A percentile compares a stretch with the other conserved stretches of the same genome.
Conservation (phyloP, 2,113 vertebrate genomes). For the Erinaceus europaeus region DNA sequence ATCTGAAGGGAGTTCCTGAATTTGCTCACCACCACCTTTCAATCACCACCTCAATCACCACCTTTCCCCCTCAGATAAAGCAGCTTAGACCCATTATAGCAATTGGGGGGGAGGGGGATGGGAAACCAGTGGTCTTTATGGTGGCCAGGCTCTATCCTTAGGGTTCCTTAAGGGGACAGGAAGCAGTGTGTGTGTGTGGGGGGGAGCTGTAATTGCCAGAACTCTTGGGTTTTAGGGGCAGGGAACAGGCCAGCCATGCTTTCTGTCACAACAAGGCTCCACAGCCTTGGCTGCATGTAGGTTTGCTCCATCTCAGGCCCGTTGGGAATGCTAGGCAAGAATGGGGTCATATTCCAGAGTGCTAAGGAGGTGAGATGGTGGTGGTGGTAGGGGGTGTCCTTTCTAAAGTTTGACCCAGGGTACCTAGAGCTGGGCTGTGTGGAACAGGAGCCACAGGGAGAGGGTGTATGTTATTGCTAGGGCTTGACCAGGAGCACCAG, state of each 20-base stretch:
- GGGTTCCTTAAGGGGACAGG: background rate
- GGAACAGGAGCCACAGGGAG: background rate
- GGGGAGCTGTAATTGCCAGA: background rate
- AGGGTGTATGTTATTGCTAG: background rate
- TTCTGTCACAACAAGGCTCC: background rate
- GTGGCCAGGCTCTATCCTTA: background rate
- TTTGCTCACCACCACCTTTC: no score
- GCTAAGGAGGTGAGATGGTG: background rate
- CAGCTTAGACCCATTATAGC: background rate
- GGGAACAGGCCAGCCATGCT: background rate
- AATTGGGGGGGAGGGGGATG: background rate
- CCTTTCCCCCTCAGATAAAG: background rate
- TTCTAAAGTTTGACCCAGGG: background rate
- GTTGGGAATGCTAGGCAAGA: background rate
- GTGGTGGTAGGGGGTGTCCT: background rate
- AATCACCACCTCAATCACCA: no score
- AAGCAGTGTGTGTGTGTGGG: no score
- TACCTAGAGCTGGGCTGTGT: background rate
- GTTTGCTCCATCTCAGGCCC: background rate
- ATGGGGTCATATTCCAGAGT: background rate
- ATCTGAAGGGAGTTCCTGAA: background rate
- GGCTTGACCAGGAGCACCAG: background rate
- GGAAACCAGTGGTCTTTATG: background rate
- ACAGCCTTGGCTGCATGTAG: background rate
- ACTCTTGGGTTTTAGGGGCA: background rate